Base-by-base conservation (phyloP, 1,140 invertebrate species). In the Euwallacea similis region DNA sequence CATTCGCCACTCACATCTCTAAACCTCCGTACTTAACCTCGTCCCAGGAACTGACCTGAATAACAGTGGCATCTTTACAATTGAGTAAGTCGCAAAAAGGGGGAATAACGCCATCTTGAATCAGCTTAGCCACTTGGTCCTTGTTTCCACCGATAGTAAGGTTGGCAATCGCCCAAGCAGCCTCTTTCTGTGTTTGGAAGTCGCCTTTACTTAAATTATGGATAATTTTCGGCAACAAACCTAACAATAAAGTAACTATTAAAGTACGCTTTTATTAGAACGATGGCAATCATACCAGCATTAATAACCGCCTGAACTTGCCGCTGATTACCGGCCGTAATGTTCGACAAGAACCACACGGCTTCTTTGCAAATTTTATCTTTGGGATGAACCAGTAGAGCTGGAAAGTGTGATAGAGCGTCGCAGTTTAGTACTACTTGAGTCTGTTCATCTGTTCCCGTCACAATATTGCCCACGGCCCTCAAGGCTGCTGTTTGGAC, bases 221-320 rank as follows among this genome's bases (percentile, higher is more conserved):
- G 75, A 99, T 97, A 63, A 99, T 96, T 79, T 96, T 89, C 21
- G 97, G 96, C 77, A 99, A 88, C 15, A 99, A 86, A 3, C 90
- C 78, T 79, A 58, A 56, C 74, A 74, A 15, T 42, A 63, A 55
- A 54, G 1, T 16, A 50, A 6, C 3, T 61, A 43, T 42, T 61
- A 13, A 43, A 61, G 1, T 33, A 1, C 1, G 4, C 21, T 4
- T 33, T 33, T 4, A 10, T 33, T 6, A 59, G 13, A n/a, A 15
- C 6, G 10, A 33, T 33, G 4, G 21, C 21, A 33, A 33, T 63
- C 72, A 74, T 69, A 78, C 79, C 91, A 43, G 96, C 95, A 82
- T 99, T 95, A 73, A 99, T 98, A 11, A 99, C 97, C 16, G 95
- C 93, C 83, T 99, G 96, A n/a, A 99, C 97, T 86, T 99, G 98